Base-by-base conservation (phyloP, 2,797 vertebrate species). In the Vipera latastei region DNA sequence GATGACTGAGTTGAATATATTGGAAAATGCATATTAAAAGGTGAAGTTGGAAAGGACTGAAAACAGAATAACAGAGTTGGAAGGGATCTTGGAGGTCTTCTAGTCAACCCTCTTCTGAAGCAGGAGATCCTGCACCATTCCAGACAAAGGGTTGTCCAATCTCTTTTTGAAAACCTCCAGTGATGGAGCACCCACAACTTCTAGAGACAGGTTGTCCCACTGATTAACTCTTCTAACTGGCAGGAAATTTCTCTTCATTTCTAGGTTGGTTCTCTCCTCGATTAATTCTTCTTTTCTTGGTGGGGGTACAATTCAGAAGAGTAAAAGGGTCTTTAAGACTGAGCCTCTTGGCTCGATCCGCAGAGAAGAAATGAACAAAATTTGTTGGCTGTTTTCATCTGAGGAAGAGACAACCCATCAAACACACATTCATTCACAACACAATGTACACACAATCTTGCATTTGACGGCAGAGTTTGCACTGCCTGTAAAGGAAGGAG, bases 321-420 rank as follows among this genome's bases (percentile, higher is more conserved):
- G 91, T 92, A 92, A 93, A 95, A 89, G 59, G 44, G 92, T 87
- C 0, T 0, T 2, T 91, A 44, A 89, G 94, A 91, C 22, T 89
- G 86, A 83, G 86, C 57, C 89, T 86, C 87, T 93, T 93, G 69
- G 85, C n/a, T 1, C 57, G 57, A 90, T 90, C 90, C 91, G 53
- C 0, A 4, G 88, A 92, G 92, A 95, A 57, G 44, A 93, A 86
- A 88, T 51, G 93, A 25, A 92, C 90, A 88, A 93, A 95, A 89
- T 86, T 94, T 91, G 57, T 26, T 57, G 55, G n/a, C 59, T 44
- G 91, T 85, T 95, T 65, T 93, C 88, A 91, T 28, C 51, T 22
- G 12, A 93, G 90, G 5, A 0, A 6, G 83, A 93, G 88, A 92
- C 87, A 57, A 22, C 25, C 38, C 51, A 55, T 85, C 32, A 28